These are phyloP conservation scores for Atlantisia rogersi DNA, from an alignment of 2,113 vertebrate species.

Conservation along the genomic window DNA sequence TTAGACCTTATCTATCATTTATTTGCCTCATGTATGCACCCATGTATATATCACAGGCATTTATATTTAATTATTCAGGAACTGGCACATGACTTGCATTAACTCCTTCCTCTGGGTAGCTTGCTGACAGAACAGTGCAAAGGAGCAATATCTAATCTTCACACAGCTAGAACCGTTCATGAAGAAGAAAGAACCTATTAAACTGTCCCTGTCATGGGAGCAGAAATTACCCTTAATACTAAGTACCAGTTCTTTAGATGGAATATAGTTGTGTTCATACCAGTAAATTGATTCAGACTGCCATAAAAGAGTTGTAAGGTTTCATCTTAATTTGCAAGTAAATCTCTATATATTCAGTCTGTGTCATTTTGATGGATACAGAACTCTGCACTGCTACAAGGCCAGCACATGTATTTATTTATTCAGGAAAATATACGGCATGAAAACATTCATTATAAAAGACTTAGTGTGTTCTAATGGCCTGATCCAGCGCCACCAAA, in stretches of 20 bases:
- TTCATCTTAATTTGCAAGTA: conserved; percentile 47
- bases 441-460: conserved; percentile 22
- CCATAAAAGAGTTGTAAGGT: conserved; percentile 19
- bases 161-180: neutral
- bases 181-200: conserved; percentile 34
- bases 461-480: neutral
- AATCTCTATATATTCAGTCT: neutral
- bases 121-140: conserved; percentile 56
- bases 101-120: conserved; percentile 68
- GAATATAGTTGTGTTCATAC: neutral
- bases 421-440: conserved; percentile 24
- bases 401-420: conserved; percentile 24
- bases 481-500: neutral
- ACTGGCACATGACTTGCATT: conserved; percentile 73
- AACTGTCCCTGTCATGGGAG: neutral
- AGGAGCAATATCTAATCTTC: conserved; percentile 53
- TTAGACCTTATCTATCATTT: conserved; percentile 77
- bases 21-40: conserved; percentile 69
- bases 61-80: conserved; percentile 83
- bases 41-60: conserved; percentile 69
- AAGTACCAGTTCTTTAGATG: neutral
- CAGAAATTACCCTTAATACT: conserved; percentile 22
- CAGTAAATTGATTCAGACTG: conserved; percentile 26
- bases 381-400: conserved; percentile 30
- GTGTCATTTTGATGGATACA: conserved; percentile 50